Evolutionary conservation across 2,797 vertebrate species (phyloP).

Genomic region (Poeciliopsis turneri): DNA sequence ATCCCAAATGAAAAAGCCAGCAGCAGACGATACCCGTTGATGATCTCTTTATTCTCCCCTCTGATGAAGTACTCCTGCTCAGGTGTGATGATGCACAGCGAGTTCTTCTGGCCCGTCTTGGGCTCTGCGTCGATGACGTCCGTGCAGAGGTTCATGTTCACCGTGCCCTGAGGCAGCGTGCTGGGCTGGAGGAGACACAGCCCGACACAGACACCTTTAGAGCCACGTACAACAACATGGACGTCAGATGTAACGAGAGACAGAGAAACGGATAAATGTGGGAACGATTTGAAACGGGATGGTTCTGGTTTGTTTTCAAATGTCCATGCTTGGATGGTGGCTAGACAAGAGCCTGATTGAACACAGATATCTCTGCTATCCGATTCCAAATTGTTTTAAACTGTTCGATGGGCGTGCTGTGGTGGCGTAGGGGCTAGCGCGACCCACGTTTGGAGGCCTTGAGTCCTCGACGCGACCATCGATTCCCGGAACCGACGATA

Average conservation of each 20-base stretch:
- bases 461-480: too few species aligned
- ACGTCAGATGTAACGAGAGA: not conserved
- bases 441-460: too few species aligned
- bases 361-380: conserved; percentile 36
- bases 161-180: conserved; percentile 85
- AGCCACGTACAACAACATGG: not conserved
- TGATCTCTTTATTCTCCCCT: conserved; percentile 86
- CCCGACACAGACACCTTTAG: not conserved
- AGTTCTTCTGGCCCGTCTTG: conserved; percentile 86
- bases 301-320: conserved; percentile 20
- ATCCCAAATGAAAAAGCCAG: not conserved
- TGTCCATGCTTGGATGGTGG: conserved; percentile 16
- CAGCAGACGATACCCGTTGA: conserved; percentile 77
- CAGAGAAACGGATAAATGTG: conserved; percentile 19
- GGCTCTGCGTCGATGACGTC: conserved; percentile 85
- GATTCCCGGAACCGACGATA: too few species aligned
- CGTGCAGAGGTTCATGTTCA: conserved; percentile 86
- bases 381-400: conserved; percentile 28
- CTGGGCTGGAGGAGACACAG: conserved; percentile 75
- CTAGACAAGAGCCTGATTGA: conserved; percentile 8
- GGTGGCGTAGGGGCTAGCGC: too few species aligned
- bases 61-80: conserved; percentile 87
- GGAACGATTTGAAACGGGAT: not conserved
- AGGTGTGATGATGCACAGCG: conserved; percentile 84
- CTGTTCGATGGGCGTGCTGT: not conserved